A percentile compares a stretch with the other conserved stretches of the same genome.
Conservation (phyloP, 1,140 invertebrate species). For the Papilio xuthus region DNA sequence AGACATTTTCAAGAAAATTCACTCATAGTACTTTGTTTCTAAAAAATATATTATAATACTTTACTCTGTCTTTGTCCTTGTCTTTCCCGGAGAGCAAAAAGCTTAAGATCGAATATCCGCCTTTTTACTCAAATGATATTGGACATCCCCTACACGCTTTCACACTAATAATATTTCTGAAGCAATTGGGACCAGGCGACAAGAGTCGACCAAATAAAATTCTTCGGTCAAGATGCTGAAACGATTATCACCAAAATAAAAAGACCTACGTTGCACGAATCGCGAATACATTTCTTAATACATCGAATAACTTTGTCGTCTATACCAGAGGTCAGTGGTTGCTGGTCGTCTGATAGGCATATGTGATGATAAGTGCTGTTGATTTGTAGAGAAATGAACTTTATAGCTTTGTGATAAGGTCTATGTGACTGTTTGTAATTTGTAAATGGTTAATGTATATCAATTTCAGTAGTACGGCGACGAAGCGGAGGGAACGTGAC, state of each 20-base stretch:
- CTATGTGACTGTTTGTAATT: conserved; percentile 38
- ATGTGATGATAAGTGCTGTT: conserved; percentile 31
- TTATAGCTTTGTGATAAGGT: conserved; percentile 49
- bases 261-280: conserved; percentile 47
- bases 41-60: no score
- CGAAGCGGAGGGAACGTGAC: conserved; percentile 70
- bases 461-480: conserved; percentile 78
- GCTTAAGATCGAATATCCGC: conserved; percentile 40
- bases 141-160: conserved; percentile 51
- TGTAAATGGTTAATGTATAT: conserved; percentile 69
- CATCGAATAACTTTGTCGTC: not conserved
- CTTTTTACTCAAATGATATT: conserved; percentile 57
- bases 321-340: conserved; percentile 48
- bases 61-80: not conserved
- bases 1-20: no score
- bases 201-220: conserved; percentile 64
- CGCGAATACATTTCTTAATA: conserved; percentile 2
- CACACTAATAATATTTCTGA: conserved; percentile 69
- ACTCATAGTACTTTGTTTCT: no score
- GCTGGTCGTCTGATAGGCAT: conserved; percentile 49
- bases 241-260: conserved; percentile 53
- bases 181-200: conserved; percentile 74
- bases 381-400: conserved; percentile 42
- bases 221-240: conserved; percentile 64
- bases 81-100: not conserved